Conservation (phyloP, 2,113 vertebrate species). For the Pangasianodon gigas region DNA sequence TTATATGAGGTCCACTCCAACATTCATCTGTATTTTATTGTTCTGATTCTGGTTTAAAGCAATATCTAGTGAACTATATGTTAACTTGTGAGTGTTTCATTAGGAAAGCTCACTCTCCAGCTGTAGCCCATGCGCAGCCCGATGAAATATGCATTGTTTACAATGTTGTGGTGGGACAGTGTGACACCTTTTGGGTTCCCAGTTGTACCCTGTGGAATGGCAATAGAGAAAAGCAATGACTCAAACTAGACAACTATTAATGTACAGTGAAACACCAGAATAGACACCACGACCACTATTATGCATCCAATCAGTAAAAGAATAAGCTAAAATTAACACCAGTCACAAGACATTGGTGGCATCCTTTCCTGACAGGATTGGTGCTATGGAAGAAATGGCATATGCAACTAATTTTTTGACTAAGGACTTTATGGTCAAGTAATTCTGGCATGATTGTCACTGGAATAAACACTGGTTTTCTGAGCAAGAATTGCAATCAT, state of each 20-base stretch:
- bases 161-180: constrained; percentile 87
- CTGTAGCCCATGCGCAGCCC: constrained; percentile 73
- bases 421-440: not conserved
- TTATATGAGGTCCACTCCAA: not conserved
- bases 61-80: not conserved
- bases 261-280: not conserved
- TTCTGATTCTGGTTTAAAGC: not conserved
- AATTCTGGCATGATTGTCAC: not conserved
- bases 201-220: constrained; percentile 85
- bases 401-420: not conserved
- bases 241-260: not conserved
- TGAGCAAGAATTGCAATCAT: not conserved
- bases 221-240: not conserved
- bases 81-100: not conserved
- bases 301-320: not conserved
- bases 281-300: not conserved
- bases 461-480: not conserved
- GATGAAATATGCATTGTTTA: constrained; percentile 82
- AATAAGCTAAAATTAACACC: not conserved
- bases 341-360: not conserved
- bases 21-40: not conserved
- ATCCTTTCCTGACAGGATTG: not conserved
- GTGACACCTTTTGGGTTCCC: constrained; percentile 91
- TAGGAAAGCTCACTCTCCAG: constrained; percentile 73
- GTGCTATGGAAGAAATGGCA: not conserved